Conservation (phyloP, 2,113 vertebrate species). For the Psilopogon haemacephalus region DNA sequence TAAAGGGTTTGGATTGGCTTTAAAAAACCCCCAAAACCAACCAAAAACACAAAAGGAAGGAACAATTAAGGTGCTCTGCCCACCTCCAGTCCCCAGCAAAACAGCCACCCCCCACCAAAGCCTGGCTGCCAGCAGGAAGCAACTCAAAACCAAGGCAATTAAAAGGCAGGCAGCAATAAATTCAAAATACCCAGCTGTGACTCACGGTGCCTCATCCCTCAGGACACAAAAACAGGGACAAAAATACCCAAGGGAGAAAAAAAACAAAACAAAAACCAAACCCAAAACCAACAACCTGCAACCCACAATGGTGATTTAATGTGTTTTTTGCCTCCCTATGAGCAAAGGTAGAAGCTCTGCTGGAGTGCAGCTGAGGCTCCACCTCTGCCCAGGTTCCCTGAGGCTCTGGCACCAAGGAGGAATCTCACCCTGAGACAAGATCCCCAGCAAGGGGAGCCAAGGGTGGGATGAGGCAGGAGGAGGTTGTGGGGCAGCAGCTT, state of each 20-base stretch:
- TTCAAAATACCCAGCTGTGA: slow-evolving; percentile 6
- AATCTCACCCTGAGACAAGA: neutral
- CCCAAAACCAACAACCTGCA: no score
- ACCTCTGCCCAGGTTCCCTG: fast-evolving
- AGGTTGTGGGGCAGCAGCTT: neutral
- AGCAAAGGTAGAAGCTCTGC: neutral
- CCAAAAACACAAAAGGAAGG: neutral
- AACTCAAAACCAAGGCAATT: slow-evolving; percentile 9
- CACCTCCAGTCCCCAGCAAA: neutral
- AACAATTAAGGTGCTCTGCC: neutral
- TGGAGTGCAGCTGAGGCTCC: neutral
- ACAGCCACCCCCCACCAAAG: neutral
- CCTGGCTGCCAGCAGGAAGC: neutral
- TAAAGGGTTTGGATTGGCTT: neutral
- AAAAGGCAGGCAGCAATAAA: neutral
- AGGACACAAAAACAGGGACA: neutral
- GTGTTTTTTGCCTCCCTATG: neutral
- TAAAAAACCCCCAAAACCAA: neutral
- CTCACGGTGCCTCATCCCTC: neutral
- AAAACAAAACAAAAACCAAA: neutral
- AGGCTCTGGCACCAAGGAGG: no score
- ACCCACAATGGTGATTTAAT: no score
- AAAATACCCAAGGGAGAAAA: neutral
- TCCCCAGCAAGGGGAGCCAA: fast-evolving
- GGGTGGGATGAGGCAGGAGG: neutral